These are phyloP conservation scores for Brienomyrus brachyistius DNA, from an alignment of 2,113 vertebrate species.

Conservation along the genomic window DNA sequence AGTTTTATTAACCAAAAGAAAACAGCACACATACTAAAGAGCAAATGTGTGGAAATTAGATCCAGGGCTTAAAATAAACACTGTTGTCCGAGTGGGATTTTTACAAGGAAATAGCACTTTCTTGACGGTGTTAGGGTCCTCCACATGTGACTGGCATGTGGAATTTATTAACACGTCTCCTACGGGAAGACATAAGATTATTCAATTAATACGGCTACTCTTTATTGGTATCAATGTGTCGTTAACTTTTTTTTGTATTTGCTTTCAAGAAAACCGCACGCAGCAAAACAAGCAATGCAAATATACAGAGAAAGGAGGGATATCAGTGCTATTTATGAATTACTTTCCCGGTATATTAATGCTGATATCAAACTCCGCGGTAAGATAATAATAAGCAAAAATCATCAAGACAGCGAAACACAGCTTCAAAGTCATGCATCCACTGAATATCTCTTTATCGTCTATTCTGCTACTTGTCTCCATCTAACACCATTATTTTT, in stretches of 20 bases:
- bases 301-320: neutral
- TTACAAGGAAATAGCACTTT: neutral
- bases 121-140: neutral
- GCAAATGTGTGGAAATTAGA: slow-evolving; percentile 6
- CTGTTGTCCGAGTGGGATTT: neutral
- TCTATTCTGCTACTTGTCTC: neutral
- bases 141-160: neutral
- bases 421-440: neutral
- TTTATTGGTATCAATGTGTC: neutral
- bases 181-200: neutral
- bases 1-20: neutral
- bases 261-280: neutral
- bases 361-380: neutral
- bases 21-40: neutral
- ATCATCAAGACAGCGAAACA: neutral
- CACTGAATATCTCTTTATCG: neutral
- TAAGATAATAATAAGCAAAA: neutral
- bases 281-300: neutral
- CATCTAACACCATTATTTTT: neutral
- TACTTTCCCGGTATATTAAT: neutral
- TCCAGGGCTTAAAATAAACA: neutral
- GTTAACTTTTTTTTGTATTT: neutral
- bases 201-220: neutral
- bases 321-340: neutral
- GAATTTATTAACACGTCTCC: neutral